Conservation (phyloP, 2,888 invertebrate genomes). For the Peribatodes rhomboidaria region DNA sequence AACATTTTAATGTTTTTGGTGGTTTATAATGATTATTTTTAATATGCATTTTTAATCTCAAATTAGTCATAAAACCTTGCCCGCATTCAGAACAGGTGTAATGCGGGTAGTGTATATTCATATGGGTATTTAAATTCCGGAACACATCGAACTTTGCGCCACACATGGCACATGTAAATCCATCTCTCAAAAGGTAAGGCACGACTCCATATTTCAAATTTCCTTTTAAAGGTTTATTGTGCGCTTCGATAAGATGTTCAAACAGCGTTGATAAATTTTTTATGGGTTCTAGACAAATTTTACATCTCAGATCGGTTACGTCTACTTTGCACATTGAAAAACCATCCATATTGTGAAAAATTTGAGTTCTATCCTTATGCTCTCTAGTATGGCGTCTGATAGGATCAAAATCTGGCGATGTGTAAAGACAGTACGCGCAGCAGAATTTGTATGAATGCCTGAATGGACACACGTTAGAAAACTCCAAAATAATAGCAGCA, state of each 20-base stretch:
- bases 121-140: conserved; percentile 54
- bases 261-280: conserved; percentile 10
- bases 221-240: conserved; percentile 12
- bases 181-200: conserved; percentile 15
- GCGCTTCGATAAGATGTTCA: conserved; percentile 28
- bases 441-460: conserved; percentile 68
- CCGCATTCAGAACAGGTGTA: conserved; percentile 72
- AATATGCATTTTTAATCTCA: conserved; percentile 3
- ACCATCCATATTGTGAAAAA: background rate
- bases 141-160: conserved; percentile 15
- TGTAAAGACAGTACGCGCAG: conserved; percentile 67
- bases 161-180: conserved; percentile 21
- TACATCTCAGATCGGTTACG: conserved; percentile 25
- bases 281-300: conserved; percentile 10
- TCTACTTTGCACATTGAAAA: conserved; percentile 10
- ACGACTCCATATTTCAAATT: conserved; percentile 10
- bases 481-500: conserved; percentile 66
- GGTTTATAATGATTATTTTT: background rate
- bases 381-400: conserved; percentile 50
- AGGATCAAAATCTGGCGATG: conserved; percentile 19
- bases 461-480: conserved; percentile 75
- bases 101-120: conserved; percentile 58
- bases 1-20: background rate
- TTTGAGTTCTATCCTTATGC: conserved; percentile 47
- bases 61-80: conserved; percentile 55